Percentiles rank a stretch among this genome's conserved stretches.
Evolutionary conservation across 30 jellyfish, hydroid and myxozoan species (phyloP).

Genomic region (Rhopilema esculentum): DNA sequence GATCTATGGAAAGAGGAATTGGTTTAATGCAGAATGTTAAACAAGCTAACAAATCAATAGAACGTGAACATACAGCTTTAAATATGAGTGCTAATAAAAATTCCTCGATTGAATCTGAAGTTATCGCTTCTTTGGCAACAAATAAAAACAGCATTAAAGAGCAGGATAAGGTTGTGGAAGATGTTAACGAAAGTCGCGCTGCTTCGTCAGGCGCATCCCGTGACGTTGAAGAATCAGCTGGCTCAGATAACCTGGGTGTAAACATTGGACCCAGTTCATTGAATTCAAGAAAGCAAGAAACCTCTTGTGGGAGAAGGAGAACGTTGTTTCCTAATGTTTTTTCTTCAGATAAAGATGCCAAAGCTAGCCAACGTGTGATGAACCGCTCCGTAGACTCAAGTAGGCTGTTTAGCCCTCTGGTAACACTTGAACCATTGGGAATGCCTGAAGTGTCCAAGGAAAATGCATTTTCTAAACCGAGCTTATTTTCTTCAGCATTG

Average conservation of each 20-base stretch:
- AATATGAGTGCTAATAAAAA: not conserved
- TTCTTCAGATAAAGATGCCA: not conserved
- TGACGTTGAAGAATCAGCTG: not conserved
- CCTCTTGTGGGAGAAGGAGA: conserved; percentile 1
- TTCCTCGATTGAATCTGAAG: not conserved
- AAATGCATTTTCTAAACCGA: not conserved
- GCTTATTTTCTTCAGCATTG: not conserved
- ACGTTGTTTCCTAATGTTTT: conserved; percentile 35
- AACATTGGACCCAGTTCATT: not conserved
- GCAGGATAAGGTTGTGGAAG: not conserved
- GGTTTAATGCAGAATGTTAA: not conserved
- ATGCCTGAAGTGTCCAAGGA: not conserved
- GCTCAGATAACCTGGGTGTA: not conserved
- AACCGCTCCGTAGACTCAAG: not conserved
- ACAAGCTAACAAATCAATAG: not conserved
- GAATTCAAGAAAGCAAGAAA: not conserved
- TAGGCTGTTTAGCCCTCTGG: not conserved
- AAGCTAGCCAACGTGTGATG: not conserved
- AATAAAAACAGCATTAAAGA: not conserved
- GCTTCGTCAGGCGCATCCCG: not conserved
- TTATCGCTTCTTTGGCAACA: not conserved
- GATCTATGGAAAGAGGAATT: no score
- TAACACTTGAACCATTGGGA: not conserved
- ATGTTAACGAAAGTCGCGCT: not conserved
- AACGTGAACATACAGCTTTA: not conserved